Evolutionary conservation across 1,140 invertebrate genomes (phyloP).

Genomic region (Drosophila sturtevanti): DNA sequence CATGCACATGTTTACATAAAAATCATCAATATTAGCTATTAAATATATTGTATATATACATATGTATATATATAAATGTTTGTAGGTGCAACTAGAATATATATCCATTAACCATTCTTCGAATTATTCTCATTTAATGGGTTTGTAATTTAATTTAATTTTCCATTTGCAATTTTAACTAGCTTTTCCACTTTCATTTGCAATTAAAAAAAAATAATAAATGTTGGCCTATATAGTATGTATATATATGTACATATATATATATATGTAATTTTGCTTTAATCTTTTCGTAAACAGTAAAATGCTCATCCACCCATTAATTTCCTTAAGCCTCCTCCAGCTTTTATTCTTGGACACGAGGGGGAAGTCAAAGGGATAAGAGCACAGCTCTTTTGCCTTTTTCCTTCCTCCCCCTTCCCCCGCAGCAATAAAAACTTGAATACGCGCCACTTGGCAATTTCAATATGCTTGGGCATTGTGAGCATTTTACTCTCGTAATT

Average conservation of each 20-base stretch:
- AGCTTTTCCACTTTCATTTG: background rate
- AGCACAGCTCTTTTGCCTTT: too few species aligned
- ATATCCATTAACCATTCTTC: background rate
- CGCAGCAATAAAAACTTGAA: constrained; percentile 5
- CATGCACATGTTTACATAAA: background rate
- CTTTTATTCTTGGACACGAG: background rate
- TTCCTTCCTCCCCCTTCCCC: too few species aligned
- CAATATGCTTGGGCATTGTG: constrained; percentile 4
- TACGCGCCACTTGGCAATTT: constrained; percentile 8
- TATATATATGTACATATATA: background rate
- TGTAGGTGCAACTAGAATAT: background rate
- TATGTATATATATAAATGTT: too few species aligned
- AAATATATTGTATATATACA: too few species aligned
- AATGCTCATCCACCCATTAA: constrained; percentile 9
- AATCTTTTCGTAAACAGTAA: constrained; percentile 6
- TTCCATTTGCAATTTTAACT: constrained; percentile 5
- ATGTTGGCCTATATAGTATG: background rate
- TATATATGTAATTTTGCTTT: background rate
- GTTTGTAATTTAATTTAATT: constrained; percentile 1
- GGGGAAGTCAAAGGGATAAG: too few species aligned
- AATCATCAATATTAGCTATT: background rate
- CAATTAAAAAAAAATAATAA: background rate
- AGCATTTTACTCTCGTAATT: constrained; percentile 8
- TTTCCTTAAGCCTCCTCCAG: constrained; percentile 7
- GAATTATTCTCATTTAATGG: background rate